A percentile compares a stretch with the other conserved stretches of the same genome.
phyloP scores from a whole-genome alignment of 2,113 vertebrate species.

The Megaceryle maxima region DNA sequence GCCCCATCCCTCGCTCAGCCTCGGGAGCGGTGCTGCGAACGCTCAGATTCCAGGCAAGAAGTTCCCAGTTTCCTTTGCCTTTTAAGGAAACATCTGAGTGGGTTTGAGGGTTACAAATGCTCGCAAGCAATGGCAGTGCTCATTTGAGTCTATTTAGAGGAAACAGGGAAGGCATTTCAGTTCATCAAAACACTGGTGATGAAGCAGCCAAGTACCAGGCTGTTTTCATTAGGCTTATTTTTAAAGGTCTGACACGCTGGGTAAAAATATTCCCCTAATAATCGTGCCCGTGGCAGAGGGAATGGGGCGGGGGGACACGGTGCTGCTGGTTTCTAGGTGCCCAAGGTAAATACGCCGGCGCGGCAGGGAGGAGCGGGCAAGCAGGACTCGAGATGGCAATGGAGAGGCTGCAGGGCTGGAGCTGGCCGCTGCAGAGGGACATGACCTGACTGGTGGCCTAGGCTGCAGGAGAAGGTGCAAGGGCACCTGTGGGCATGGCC shows the following conservation, averaged over 20 bases:
- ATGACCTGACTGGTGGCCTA: neutral
- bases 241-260: constrained; percentile 61
- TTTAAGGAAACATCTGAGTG: constrained; percentile 78
- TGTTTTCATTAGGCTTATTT: constrained; percentile 72
- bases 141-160: constrained; percentile 76
- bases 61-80: constrained; percentile 74
- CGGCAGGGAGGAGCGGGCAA: neutral
- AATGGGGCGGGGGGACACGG: neutral
- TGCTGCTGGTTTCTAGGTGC: neutral
- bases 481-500: neutral
- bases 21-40: neutral
- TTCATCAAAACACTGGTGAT: constrained; percentile 69
- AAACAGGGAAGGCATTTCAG: constrained; percentile 62
- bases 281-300: neutral
- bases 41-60: constrained; percentile 61
- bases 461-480: neutral
- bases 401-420: neutral
- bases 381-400: neutral
- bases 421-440: neutral
- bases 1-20: neutral
- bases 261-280: constrained; percentile 44
- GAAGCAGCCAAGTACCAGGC: constrained; percentile 51
- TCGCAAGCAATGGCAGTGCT: constrained; percentile 45
- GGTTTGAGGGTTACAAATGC: constrained; percentile 31
- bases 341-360: neutral